Base-by-base conservation (phyloP, 53 echinoderm and acorn worm species). In the Paracentrotus lividus region DNA sequence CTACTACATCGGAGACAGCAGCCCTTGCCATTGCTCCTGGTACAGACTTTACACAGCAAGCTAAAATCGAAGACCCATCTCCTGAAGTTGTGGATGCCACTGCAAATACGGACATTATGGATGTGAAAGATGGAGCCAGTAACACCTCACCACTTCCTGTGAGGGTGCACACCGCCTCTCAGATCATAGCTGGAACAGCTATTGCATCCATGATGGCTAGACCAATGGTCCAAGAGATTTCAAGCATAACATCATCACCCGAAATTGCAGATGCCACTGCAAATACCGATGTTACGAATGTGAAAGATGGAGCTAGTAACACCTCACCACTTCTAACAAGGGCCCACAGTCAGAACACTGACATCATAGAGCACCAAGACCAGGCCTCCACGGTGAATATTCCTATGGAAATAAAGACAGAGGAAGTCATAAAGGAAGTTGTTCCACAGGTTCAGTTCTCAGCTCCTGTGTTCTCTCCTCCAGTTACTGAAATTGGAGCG, bases 81-180 rank as follows among this genome's bases (percentile, higher is more conserved):
- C 77, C 51, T 29, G 6, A 51, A 54, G 18, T 54, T 53, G 51
- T 24, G 24, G 77, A 85, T 33, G 86, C 86, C 54, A 31, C 55
- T 16, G 32, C 77, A 13, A 77, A 44, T 44, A 77, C 77, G 42
- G 43, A 77, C 23, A 43, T 42, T 42, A 43, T 5, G 16, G 42
- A 40, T 36, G 24, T 88, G 0, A 59, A 38, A 59, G 88, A 88
- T 88, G 88, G 88, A 58, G 60, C 56, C 12, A 88, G 88, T 42
- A 88, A 88, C 24, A 88, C 88, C 4, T 88, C 88, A 33, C 88
- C 88, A 42, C 88, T 88, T 58, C 88, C 88, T 8, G 21, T 42
- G 59, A 53, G 88, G 38, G 61, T 61, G 5, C 53, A 88, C 36
- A 60, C 14, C 26, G 23, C 12, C 6, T 6, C 12, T 12, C 51